phyloP scores from a whole-genome alignment of 1,140 invertebrate species.

The Reticulitermes speratus region DNA sequence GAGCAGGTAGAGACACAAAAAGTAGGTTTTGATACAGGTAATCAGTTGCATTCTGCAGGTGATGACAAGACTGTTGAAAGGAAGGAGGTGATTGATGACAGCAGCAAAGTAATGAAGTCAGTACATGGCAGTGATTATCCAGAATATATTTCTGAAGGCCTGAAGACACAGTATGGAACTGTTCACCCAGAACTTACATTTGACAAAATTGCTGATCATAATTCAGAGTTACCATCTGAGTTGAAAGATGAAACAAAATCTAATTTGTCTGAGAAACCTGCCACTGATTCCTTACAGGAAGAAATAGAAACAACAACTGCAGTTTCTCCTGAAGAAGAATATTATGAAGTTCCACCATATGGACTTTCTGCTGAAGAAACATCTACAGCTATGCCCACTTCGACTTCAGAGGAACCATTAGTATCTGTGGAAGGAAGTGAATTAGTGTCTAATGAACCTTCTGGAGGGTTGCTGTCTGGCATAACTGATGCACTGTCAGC shows the following conservation, averaged over 20 bases:
- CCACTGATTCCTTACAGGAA: not conserved
- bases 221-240: not conserved
- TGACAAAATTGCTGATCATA: not conserved
- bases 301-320: slow-evolving; percentile 21
- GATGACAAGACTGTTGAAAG: not conserved
- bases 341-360: not conserved
- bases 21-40: not conserved
- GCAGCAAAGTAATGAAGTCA: not conserved
- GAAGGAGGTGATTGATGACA: not conserved
- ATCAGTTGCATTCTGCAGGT: not conserved
- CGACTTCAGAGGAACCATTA: not conserved
- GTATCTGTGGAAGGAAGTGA: not conserved
- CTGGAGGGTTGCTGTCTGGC: not conserved
- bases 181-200: not conserved
- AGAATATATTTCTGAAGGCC: not conserved
- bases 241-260: too few species aligned
- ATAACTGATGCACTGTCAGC: not conserved
- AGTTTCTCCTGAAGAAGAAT: not conserved
- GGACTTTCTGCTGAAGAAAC: not conserved
- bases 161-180: not conserved
- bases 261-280: too few species aligned
- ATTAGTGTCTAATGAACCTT: not conserved
- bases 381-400: not conserved
- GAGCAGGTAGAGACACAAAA: not conserved
- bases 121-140: not conserved